Percentiles rank a stretch among this genome's conserved stretches.
phyloP scores from a whole-genome alignment of 2,888 invertebrate species.

The Latrodectus hesperus region DNA sequence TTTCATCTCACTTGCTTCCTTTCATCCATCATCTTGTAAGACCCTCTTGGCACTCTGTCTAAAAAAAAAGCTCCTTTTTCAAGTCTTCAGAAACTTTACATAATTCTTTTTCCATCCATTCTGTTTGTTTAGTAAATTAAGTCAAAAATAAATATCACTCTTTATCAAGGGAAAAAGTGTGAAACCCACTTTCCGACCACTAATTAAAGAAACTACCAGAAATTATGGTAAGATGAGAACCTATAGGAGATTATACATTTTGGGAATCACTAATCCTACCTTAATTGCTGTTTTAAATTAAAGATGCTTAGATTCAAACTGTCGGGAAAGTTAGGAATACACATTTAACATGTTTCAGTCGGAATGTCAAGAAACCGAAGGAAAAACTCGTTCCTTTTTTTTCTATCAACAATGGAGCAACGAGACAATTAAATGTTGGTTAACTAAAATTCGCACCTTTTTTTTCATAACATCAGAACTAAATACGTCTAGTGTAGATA shows the following conservation, averaged over 20 bases:
- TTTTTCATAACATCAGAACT: not conserved
- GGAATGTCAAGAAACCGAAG: not conserved
- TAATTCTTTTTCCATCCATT: not conserved
- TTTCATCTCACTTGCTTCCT: not conserved
- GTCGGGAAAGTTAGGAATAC: constrained; percentile 8
- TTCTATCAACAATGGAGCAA: constrained; percentile 18
- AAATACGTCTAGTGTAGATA: not conserved
- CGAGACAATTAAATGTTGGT: constrained; percentile 58
- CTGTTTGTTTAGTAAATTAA: constrained; percentile 17
- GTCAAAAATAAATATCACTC: constrained; percentile 12
- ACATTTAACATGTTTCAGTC: not conserved
- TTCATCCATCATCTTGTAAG: constrained; percentile 5
- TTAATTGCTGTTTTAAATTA: constrained; percentile 68
- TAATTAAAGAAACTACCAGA: constrained; percentile 58
- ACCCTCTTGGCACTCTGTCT: not conserved
- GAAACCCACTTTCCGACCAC: constrained; percentile 30
- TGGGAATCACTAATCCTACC: constrained; percentile 57
- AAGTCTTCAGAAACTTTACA: not conserved
- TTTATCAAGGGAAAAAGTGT: constrained; percentile 5
- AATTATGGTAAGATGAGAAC: constrained; percentile 43
- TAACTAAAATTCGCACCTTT: not conserved
- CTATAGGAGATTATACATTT: constrained; percentile 49
- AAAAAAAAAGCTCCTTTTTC: too few species aligned
- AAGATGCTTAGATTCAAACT: constrained; percentile 24
- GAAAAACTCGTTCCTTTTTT: not conserved